These are phyloP conservation scores for Ooceraea biroi DNA, from an alignment of 1,140 invertebrate species.

Conservation along the genomic window DNA sequence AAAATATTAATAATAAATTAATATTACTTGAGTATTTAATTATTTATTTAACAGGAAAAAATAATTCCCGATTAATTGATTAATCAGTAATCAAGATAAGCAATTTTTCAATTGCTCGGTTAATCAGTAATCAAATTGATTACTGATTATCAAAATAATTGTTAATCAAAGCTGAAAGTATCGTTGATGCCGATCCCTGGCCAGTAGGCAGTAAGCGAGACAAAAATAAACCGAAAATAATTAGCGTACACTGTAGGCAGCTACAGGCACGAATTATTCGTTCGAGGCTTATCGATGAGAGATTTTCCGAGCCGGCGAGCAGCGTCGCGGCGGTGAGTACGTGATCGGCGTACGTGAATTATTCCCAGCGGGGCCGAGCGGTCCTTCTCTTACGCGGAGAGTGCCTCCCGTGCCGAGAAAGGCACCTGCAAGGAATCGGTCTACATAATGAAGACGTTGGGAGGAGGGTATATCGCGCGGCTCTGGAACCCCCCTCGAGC, in stretches of 20 bases:
- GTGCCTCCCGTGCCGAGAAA: conserved; percentile 67
- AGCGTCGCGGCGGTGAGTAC: conserved; percentile 58
- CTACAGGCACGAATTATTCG: conserved; percentile 64
- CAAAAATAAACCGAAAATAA: conserved; percentile 36
- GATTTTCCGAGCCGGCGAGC: conserved; percentile 76
- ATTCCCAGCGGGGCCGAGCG: conserved; percentile 76
- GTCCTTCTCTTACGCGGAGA: conserved; percentile 66
- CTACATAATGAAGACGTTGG: conserved; percentile 80
- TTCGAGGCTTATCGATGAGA: conserved; percentile 73
- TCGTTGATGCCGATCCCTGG: too few relatives aligned
- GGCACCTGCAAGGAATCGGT: conserved; percentile 78
- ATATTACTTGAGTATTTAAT: too few relatives aligned
- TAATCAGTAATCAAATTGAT: too few relatives aligned
- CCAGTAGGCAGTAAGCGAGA: too few relatives aligned
- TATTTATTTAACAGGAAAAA: too few relatives aligned
- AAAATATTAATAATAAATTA: too few relatives aligned
- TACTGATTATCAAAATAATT: too few relatives aligned
- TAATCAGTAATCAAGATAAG: too few relatives aligned
- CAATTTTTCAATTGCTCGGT: too few relatives aligned
- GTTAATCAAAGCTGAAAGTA: too few relatives aligned
- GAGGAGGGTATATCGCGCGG: conserved; percentile 57
- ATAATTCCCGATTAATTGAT: too few relatives aligned
- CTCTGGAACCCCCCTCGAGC: neutral
- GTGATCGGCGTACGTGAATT: conserved; percentile 79
- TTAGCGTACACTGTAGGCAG: neutral